These are phyloP conservation scores for Calyptomena viridis DNA, from an alignment of 2,113 vertebrate genomes.

Conservation along the genomic window DNA sequence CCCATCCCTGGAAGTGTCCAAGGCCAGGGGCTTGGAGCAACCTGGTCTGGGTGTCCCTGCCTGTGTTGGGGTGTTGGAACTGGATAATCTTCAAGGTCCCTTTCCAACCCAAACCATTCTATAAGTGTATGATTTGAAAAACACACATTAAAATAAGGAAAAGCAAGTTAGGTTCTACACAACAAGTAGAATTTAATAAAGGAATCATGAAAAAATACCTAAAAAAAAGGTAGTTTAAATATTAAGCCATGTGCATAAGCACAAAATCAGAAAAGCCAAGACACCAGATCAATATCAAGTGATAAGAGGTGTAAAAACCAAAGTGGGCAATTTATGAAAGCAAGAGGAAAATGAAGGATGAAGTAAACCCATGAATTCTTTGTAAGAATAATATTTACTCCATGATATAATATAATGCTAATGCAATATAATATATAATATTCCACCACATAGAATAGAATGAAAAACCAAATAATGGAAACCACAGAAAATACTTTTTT, in stretches of 20 bases:
- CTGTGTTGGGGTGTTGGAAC: rapidly evolving
- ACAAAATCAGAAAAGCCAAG: not conserved
- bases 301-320: not conserved
- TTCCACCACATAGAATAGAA: not conserved
- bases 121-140: not conserved
- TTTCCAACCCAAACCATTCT: not conserved
- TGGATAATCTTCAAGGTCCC: not conserved
- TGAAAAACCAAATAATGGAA: not conserved
- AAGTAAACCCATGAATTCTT: not conserved
- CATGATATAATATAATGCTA: not conserved
- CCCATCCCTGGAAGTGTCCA: not conserved
- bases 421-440: not conserved
- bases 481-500: not conserved
- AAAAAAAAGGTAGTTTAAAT: not conserved
- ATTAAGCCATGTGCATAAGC: rapidly evolving
- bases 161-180: not conserved
- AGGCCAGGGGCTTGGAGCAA: not conserved
- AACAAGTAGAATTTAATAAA: not conserved
- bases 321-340: not conserved
- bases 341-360: not conserved
- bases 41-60: not conserved
- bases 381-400: not conserved
- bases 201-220: not conserved
- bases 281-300: not conserved
- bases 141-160: not conserved